Base-by-base conservation (phyloP, 2,113 vertebrate genomes). In the Tachuris rubrigastra region DNA sequence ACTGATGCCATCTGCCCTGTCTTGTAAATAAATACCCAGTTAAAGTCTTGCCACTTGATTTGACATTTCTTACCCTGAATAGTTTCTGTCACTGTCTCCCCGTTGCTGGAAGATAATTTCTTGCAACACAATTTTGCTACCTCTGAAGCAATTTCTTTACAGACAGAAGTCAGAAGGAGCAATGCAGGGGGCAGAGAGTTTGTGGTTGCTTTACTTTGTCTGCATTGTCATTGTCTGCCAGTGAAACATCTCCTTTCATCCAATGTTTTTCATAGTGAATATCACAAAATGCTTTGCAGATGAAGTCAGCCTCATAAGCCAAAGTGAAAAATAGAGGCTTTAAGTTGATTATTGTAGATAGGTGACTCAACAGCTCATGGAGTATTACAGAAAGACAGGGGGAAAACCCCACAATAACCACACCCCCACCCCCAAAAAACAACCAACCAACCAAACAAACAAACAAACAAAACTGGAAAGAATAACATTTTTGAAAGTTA, bases 361-460 rank as follows among this genome's bases (percentile, higher is more conserved):
- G 8, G n/a, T 47, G 53, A 77, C n/a, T 81, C 71, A 85, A 74
- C 16, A 5, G 62, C 44, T 74, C 62, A 33, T 16, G 6, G n/a
- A 74, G 25, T 15, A 11, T 80, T 67, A 77, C 18, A 87, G 85
- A 79, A 95, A 80, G 84, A 73, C 52, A 4, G 22, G 4, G 22
- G 3, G 1, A 3, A 28, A 33, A 44, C 42, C 0, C 0, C 4
- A 5, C 35, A 35, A 71, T 15, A 41, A 17, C 5, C 49, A 52
- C n/a, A 17, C 10, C 19, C 17, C 21, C 55, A 20, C 60, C 39
- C 39, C 6, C 27, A 16, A 23, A n/a, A 46, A 67, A 28, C 30
- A 33, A 44, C 39, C 62, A 31, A 42, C 12, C 62, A 52, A 14
- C 21, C n/a, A n/a, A 23, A 58, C 23, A 5, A 35, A 31, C 27